Evolutionary conservation across 2,113 vertebrate genomes (phyloP).

Genomic region (Saccopteryx leptura): DNA sequence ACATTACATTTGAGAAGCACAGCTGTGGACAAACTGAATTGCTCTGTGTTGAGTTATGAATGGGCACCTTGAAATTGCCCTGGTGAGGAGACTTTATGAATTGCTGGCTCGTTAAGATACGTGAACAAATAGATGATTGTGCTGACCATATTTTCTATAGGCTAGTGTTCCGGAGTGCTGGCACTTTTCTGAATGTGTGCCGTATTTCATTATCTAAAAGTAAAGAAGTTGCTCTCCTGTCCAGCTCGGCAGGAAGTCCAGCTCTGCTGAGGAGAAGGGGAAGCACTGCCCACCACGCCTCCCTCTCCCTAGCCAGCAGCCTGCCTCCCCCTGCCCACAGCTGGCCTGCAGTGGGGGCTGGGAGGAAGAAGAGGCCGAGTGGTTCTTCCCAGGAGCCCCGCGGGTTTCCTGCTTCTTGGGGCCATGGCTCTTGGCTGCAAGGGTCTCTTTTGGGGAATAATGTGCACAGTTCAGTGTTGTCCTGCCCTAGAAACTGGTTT

Average conservation of each 20-base stretch:
- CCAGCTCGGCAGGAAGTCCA: neutral
- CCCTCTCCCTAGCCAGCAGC: neutral
- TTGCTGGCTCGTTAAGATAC: neutral
- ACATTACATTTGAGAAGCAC: neutral
- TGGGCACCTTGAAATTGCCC: neutral
- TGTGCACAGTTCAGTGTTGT: neutral
- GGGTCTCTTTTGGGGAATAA: neutral
- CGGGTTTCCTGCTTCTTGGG: neutral
- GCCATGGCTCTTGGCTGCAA: neutral
- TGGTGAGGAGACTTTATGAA: neutral
- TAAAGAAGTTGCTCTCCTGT: neutral
- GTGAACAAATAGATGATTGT: neutral
- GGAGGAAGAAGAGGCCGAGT: rapidly evolving
- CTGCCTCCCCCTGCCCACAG: no score
- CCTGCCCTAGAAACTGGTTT: neutral
- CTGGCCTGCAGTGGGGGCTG: no score
- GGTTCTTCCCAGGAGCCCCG: neutral
- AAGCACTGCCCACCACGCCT: rapidly evolving
- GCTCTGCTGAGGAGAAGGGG: neutral
- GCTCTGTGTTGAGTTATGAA: neutral
- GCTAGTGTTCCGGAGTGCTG: neutral
- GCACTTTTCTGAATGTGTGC: neutral
- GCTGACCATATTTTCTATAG: neutral
- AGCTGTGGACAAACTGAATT: neutral
- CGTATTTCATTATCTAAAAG: neutral